Percentiles rank a stretch among this genome's conserved stretches.
Evolutionary conservation across 2,113 vertebrate genomes (phyloP).

Genomic region (Albula goreensis): DNA sequence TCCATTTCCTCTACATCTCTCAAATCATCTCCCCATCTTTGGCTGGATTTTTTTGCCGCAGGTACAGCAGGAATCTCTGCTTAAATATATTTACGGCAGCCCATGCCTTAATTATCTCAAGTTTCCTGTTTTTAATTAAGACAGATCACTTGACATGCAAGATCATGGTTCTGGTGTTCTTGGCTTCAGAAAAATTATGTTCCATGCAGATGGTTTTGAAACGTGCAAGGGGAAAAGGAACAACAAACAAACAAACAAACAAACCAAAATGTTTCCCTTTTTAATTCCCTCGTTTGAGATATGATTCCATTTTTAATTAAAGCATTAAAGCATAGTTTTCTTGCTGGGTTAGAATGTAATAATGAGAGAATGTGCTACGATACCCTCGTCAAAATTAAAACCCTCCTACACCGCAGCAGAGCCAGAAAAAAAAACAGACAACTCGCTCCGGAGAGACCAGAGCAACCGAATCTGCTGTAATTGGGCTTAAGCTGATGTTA

Average conservation of each 20-base stretch:
- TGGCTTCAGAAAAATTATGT: conserved; percentile 65
- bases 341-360: conserved; percentile 60
- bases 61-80: conserved; percentile 21
- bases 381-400: conserved; percentile 58
- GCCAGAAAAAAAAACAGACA: conserved; percentile 48
- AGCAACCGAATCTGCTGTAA: conserved; percentile 76
- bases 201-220: conserved; percentile 70
- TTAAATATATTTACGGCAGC: conserved; percentile 5
- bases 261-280: conserved; percentile 67
- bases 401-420: conserved; percentile 51
- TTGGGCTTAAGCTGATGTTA: conserved; percentile 78
- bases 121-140: conserved; percentile 64
- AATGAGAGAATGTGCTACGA: conserved; percentile 66
- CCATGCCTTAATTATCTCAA: conserved; percentile 34
- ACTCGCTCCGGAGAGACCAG: conserved; percentile 59
- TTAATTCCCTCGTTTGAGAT: conserved; percentile 65
- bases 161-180: conserved; percentile 70
- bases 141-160: conserved; percentile 73
- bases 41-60: background rate
- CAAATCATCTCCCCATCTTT: conserved; percentile 22
- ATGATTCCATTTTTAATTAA: conserved; percentile 76
- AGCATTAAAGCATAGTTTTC: conserved; percentile 64
- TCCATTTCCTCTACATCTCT: conserved; percentile 52
- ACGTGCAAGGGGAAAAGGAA: conserved; percentile 59
- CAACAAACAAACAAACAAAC: conserved; percentile 66